These are phyloP conservation scores for Carassius auratus DNA, from an alignment of 2,113 vertebrate species.

Conservation along the genomic window DNA sequence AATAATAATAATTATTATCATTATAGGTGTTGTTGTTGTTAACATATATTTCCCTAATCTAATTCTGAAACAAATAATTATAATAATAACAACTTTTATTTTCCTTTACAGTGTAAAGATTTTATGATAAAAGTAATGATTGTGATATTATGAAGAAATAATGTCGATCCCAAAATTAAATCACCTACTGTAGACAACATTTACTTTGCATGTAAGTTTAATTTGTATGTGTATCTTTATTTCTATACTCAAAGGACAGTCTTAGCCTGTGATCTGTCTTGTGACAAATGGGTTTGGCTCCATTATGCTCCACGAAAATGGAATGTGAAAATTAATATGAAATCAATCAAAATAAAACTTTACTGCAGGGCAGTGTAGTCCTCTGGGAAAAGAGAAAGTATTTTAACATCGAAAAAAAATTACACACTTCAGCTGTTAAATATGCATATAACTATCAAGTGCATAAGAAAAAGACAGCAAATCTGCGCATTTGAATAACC, in stretches of 20 bases:
- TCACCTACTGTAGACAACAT: not conserved
- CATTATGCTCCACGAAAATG: not conserved
- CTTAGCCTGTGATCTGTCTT: not conserved
- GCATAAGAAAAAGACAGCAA: slow-evolving; percentile 21
- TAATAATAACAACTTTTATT: too few species aligned
- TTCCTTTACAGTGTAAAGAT: not conserved
- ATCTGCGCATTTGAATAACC: slow-evolving; percentile 11
- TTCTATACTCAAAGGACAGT: not conserved
- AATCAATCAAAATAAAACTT: not conserved
- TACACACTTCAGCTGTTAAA: slow-evolving; percentile 31
- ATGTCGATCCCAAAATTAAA: not conserved
- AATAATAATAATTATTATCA: too few species aligned
- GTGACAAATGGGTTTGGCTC: slow-evolving; percentile 11
- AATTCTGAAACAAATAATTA: not conserved
- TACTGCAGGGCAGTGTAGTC: not conserved
- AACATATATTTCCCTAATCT: too few species aligned
- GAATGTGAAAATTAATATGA: slow-evolving; percentile 12
- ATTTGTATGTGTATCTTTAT: not conserved
- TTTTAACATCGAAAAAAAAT: slow-evolving; percentile 16
- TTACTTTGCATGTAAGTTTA: not conserved
- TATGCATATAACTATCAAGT: slow-evolving; percentile 7
- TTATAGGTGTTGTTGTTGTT: too few species aligned
- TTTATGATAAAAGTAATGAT: not conserved
- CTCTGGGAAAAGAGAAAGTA: not conserved
- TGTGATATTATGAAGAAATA: not conserved